Evolutionary conservation across 2,797 vertebrate species (phyloP), one percentile per base, ranked within the genome.

Genomic region (Pangasius sanitwongsei): DNA sequence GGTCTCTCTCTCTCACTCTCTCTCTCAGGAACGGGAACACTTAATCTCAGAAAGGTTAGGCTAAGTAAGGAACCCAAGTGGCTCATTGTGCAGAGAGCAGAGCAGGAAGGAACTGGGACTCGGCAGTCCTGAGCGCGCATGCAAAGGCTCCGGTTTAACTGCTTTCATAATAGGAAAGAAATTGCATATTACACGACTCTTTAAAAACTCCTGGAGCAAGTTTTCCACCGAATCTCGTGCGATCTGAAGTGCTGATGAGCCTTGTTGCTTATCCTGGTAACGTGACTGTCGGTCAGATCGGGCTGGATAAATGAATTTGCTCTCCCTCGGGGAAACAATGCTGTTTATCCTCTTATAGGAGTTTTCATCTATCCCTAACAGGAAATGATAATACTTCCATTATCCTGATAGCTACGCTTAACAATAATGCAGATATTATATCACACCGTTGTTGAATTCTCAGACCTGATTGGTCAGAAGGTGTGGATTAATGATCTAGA

Each of bases 331-430:
- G 78, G 55, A 82, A 25, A 61, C 80, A 2, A 37, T 41, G 34
- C 55, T 28, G 80, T 82, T 82, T 82, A 82, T 61, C 55, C 80
- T 37, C 20, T 82, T 61, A 34, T 1, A 81, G 8, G 31, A 82
- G 80, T 4, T 13, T 82, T 4, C 6, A 13, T 59, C 55, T 13
- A 37, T 37, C 78, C 20, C 20, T 31, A 23, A 23, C 53, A 12
- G 4, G 18, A 37, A 12, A 59, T 2, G 34, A 59, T 12, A 25
- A 37, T 15, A 34, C 53, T 2, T 34, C 12, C 28, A 13, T 55
- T 78, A 78, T 53, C 48, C 75, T 31, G 75, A 31, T 6, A 23
- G 15, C 48, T 20, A 50, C n/a, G 11, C 78, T 16, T 0, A n/a
- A 77, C 74, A 15, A 6, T 6, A 55, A 6, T 31, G 50, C 2